Base-by-base conservation (phyloP, 2,113 vertebrate genomes). In the Nestor notabilis region DNA sequence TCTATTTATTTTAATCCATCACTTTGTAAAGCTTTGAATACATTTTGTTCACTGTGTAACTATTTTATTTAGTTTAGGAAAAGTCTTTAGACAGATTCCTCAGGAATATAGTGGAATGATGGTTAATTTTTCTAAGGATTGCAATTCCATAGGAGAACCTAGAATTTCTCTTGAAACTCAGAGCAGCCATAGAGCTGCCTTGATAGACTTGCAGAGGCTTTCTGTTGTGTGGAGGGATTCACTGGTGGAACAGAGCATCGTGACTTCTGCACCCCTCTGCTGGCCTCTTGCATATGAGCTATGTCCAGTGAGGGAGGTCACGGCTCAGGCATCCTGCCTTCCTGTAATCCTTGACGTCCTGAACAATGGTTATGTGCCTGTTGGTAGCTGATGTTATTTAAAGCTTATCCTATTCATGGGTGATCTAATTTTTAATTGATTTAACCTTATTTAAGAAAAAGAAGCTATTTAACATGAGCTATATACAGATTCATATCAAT, bases 361-460 rank as follows among this genome's bases (percentile, higher is more conserved):
- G 49, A 92, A 94, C 94, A 95, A 94, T 95, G 89, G 31, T 68
- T 76, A 14, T 90, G 63, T 71, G 60, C 64, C 82, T 89, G 0
- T 65, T 78, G 86, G 94, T 89, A 93, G 90, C 89, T 92, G 90
- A 90, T 90, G 94, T 95, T 95, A 87, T 96, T 95, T 96, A 46
- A 87, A 89, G 76, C 90, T 97, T 92, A 95, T 97, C 92, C 91
- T 95, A 33, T 93, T 96, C 83, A 69, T 77, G 47, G 49, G 77
- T 87, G 83, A 96, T 90, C 92, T 96, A 97, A 97, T 97, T 97
- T 97, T 96, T 96, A 97, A 97, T 96, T 97, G 94, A 80, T 84
- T 97, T 95, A 95, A 82, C 89, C 89, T 93, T 95, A 92, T 89
- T 97, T 91, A 90, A 96, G 94, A 85, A 96, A 89, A 93, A 90